Percentiles rank a stretch among this genome's conserved stretches.
These are phyloP conservation scores for Myathropa florea DNA, from an alignment of 2,888 invertebrate genomes.

Conservation along the genomic window DNA sequence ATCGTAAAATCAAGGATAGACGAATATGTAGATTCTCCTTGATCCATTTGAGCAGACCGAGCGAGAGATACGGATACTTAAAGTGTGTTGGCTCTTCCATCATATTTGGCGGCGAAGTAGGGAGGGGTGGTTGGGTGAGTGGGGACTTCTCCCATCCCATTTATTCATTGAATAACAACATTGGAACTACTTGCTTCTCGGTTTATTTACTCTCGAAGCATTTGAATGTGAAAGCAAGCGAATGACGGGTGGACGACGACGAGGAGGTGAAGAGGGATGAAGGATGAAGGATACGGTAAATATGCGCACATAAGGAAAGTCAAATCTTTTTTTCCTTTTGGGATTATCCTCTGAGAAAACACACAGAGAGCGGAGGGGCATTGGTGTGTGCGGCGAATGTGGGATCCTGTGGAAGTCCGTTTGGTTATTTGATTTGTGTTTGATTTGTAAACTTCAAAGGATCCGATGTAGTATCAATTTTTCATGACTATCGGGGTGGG, in stretches of 20 bases:
- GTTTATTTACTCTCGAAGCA: slow-evolving; percentile 39
- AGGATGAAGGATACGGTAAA: slow-evolving; percentile 7
- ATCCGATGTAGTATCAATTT: slow-evolving; percentile 28
- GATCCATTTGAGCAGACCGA: slow-evolving; percentile 32
- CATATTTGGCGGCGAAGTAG: slow-evolving; percentile 21
- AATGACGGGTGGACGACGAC: background rate
- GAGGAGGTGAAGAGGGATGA: background rate
- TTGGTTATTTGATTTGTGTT: slow-evolving; percentile 55
- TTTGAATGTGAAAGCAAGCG: slow-evolving; percentile 12
- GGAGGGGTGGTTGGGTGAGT: background rate
- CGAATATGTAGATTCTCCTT: slow-evolving; percentile 17
- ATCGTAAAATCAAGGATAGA: slow-evolving; percentile 42
- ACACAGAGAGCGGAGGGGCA: background rate
- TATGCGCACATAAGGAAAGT: slow-evolving; percentile 40
- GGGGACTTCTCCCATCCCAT: background rate
- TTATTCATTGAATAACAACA: slow-evolving; percentile 20
- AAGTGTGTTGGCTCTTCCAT: slow-evolving; percentile 53
- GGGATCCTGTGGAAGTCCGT: slow-evolving; percentile 41
- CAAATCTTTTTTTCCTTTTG: slow-evolving; percentile 39
- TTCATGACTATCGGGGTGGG: background rate
- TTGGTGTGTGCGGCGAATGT: slow-evolving; percentile 6
- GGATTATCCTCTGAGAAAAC: slow-evolving; percentile 26
- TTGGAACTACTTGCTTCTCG: slow-evolving; percentile 34
- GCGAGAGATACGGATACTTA: slow-evolving; percentile 49
- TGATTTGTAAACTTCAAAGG: slow-evolving; percentile 54